Evolutionary conservation across 2,113 vertebrate species (phyloP).

Genomic region (Rhombomys opimus): DNA sequence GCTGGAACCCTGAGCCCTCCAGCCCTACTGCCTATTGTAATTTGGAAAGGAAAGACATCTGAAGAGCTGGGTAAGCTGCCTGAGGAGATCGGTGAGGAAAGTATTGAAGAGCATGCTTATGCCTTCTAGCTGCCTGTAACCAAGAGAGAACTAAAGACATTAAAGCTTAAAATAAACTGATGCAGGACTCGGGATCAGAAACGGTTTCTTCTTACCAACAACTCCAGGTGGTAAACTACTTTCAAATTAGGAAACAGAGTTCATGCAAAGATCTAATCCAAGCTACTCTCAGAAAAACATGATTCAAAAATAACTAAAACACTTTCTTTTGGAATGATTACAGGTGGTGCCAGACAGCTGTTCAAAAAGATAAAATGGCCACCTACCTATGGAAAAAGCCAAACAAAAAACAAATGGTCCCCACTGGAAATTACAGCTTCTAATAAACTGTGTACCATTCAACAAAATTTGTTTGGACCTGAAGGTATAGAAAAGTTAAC

Average conservation of each 20-base stretch:
- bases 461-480: background rate
- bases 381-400: background rate
- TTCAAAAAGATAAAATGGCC: background rate
- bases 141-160: slow-evolving; percentile 66
- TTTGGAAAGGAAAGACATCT: background rate
- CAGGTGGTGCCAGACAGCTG: slow-evolving; percentile 34
- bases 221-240: slow-evolving; percentile 74
- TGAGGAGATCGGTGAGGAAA: slow-evolving; percentile 35
- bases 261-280: slow-evolving; percentile 71
- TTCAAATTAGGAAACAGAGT: slow-evolving; percentile 74
- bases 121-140: slow-evolving; percentile 50
- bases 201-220: slow-evolving; percentile 50
- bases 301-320: slow-evolving; percentile 43
- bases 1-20: background rate
- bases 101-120: background rate
- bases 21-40: background rate
- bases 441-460: background rate
- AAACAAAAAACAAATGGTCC: background rate
- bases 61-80: background rate
- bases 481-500: background rate
- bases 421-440: slow-evolving; percentile 16
- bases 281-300: slow-evolving; percentile 65
- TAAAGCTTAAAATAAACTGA: slow-evolving; percentile 51
- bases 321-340: slow-evolving; percentile 45
- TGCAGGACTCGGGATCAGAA: slow-evolving; percentile 63